Conservation (phyloP, 2,888 invertebrate genomes). For the Trachelus stipa region DNA sequence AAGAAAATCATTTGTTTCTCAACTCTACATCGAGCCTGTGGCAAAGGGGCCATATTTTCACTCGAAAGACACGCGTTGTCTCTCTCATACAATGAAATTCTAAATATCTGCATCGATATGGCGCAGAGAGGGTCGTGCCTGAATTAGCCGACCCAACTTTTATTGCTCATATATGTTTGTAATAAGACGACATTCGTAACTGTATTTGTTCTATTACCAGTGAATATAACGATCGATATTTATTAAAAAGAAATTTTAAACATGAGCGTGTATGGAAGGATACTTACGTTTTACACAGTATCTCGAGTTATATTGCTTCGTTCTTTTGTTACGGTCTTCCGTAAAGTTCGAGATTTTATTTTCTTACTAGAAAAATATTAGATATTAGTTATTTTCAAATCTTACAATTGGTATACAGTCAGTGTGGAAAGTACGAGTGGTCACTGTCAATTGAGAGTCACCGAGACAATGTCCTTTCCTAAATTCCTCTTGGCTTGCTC, state of each 20-base stretch:
- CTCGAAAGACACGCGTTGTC: slow-evolving; percentile 42
- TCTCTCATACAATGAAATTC: slow-evolving; percentile 58
- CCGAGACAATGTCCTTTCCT: too few species aligned
- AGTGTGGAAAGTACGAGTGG: too few species aligned
- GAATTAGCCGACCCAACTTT: slow-evolving; percentile 53
- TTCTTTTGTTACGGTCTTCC: too few species aligned
- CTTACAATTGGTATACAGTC: too few species aligned
- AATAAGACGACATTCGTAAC: slow-evolving; percentile 51
- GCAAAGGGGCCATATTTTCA: slow-evolving; percentile 65
- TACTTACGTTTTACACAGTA: slow-evolving; percentile 6
- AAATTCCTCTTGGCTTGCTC: too few species aligned
- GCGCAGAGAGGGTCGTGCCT: slow-evolving; percentile 44
- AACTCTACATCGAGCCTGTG: slow-evolving; percentile 60
- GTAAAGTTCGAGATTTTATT: too few species aligned
- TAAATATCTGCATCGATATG: slow-evolving; percentile 61
- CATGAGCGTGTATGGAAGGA: slow-evolving; percentile 17
- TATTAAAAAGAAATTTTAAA: slow-evolving; percentile 34
- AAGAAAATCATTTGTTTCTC: slow-evolving; percentile 46
- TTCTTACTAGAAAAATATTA: too few species aligned
- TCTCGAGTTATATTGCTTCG: not conserved
- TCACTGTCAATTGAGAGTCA: too few species aligned
- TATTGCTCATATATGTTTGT: slow-evolving; percentile 63
- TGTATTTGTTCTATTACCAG: slow-evolving; percentile 47
- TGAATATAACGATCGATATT: slow-evolving; percentile 36
- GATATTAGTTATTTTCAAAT: too few species aligned